Percentiles rank a stretch among this genome's conserved stretches.
phyloP scores from a whole-genome alignment of 1,140 invertebrate species.

The Bombus picipes region DNA sequence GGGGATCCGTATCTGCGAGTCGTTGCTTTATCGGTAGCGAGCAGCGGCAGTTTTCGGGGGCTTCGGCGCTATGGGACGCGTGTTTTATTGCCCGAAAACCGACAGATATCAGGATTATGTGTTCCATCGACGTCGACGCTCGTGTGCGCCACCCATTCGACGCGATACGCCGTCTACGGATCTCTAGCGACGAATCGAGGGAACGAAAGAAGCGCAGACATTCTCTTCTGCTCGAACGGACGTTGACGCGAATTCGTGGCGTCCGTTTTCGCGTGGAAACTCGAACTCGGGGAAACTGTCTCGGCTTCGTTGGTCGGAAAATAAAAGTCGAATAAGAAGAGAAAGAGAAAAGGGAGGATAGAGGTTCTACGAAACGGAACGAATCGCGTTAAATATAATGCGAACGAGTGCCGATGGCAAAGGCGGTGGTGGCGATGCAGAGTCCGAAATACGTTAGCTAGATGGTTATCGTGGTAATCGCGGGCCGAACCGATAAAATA shows the following conservation, averaged over 20 bases:
- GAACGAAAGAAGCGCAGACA: constrained; percentile 18
- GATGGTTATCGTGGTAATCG: constrained; percentile 62
- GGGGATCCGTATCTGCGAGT: constrained; percentile 77
- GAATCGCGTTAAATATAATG: constrained; percentile 58
- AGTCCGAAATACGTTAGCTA: constrained; percentile 46
- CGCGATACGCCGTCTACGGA: constrained; percentile 1
- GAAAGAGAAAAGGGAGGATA: neutral
- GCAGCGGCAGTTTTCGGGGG: constrained; percentile 73
- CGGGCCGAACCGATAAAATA: constrained; percentile 45
- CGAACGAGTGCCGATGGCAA: constrained; percentile 32
- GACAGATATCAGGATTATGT: constrained; percentile 83
- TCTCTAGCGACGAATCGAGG: neutral
- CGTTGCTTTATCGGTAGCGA: constrained; percentile 79
- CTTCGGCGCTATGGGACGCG: constrained; percentile 73
- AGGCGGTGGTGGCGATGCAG: constrained; percentile 10
- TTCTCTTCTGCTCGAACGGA: constrained; percentile 26
- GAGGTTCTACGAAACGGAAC: constrained; percentile 41
- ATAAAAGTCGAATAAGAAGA: constrained; percentile 26
- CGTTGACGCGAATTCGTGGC: constrained; percentile 33
- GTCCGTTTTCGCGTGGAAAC: neutral
- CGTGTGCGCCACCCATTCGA: neutral
- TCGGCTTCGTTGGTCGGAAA: constrained; percentile 35
- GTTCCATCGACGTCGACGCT: constrained; percentile 64
- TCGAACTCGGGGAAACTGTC: neutral
- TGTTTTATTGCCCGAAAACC: constrained; percentile 84